Base-by-base conservation (phyloP, 1,140 invertebrate species). In the Tetragnatha versicolor region DNA sequence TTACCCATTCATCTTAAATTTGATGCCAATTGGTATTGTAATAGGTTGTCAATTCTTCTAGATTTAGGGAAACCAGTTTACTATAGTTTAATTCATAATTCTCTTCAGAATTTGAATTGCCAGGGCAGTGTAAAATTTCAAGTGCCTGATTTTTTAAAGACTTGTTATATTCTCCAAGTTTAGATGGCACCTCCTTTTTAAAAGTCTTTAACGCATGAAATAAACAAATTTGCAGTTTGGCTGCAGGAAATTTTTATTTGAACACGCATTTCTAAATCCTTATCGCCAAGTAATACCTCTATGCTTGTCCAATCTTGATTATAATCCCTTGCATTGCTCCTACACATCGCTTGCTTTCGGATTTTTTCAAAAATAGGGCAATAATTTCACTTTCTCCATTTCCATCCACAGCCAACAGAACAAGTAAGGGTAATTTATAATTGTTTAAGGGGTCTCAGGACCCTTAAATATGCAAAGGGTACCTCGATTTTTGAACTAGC, bases 301-400 rank as follows among this genome's bases (percentile, higher is more conserved):
- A 55, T 25, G 17, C 25, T 55, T 55, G 17, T 1, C 51, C 7
- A 55, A n/a, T 14, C 51, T n/a, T n/a, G 12, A 7, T 55, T 55
- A 27, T 55, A 12, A 20, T n/a, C 10, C 25, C 51, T 27, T n/a
- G 25, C 51, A 55, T 55, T 20, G 51, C 25, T 20, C 17, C 51
- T n/a, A 55, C 51, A 55, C 51, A 55, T n/a, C 10, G 14, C 25
- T 55, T 55, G 51, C 51, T 55, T 55, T 55, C 51, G 10, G 51
- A 55, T 17, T 25, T 14, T 12, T n/a, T 55, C 14, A 61, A 31
- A 31, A 61, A 61, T 7, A 61, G 31, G 1, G 58, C 58, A 61
- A 61, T 20, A 35, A 61, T 29, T 61, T 61, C 58, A 61, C 58
- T 61, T 61, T 61, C 6, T 1, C 31, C 58, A 61, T 31, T 61